Base-by-base conservation (phyloP, 2,888 invertebrate genomes). In the Diaphora mendica region DNA sequence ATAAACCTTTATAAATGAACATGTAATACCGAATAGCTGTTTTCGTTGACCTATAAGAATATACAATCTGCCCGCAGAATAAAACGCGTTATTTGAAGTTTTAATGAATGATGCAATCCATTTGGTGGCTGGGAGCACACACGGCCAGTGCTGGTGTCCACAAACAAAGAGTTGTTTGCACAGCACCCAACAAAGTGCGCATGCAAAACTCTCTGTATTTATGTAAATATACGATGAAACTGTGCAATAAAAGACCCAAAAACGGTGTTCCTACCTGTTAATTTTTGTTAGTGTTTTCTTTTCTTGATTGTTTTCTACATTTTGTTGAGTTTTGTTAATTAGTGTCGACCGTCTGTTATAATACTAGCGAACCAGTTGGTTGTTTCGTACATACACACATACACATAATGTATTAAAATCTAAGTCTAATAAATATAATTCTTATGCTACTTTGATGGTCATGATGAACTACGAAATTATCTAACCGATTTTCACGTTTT, bases 161-260 rank as follows among this genome's bases (percentile, higher is more conserved):
- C 88, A 89, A 90, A 91, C 89, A 90, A 87, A 88, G 86, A 86
- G 82, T 82, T 90, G 91, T 92, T 92, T 93, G 90, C 86, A 85
- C 88, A 89, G 83, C 81, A 83, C 80, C 88, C 85, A 90, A 92
- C 92, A 92, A 91, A 93, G 90, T 91, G 90, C 90, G 90, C 91
- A 90, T 90, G 87, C 86, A 87, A 90, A 90, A 87, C 87, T 85
- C 89, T 85, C 87, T 86, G 89, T 91, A 91, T 92, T 91, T 92
- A 92, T 92, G 93, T 92, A 94, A 93, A 94, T 91, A 93, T 86
- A 87, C 90, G 87, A 87, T 89, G 88, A 90, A 92, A 90, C 89
- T 89, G 89, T 89, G 87, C 88, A 89, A 85, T 85, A 87, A 90
- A 91, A 91, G 82, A 87, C 87, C 88, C 86, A 86, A 66, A 89